Evolutionary conservation across 2,113 vertebrate species (phyloP), one percentile per base, ranked within the genome.

Genomic region (Nothobranchius kuhntae): DNA sequence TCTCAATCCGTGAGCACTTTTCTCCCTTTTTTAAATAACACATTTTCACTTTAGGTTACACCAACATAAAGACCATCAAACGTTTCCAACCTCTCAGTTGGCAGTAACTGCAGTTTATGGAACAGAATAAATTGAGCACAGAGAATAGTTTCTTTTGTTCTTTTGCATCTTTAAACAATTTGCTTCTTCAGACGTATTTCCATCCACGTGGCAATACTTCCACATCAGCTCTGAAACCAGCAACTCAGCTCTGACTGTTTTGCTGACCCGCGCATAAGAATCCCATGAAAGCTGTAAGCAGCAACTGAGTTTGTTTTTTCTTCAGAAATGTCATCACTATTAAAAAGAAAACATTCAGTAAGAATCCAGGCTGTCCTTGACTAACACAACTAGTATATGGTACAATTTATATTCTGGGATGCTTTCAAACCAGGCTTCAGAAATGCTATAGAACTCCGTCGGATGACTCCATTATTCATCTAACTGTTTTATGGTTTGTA

Each of bases 191-290:
- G 72, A 69, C 69, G 68, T 64, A 46, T 81, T 77, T 75, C 17
- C 4, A 0, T 71, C 60, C 68, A 80, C 80, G 71, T 80, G 81
- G 53, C 65, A 24, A 11, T 48, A 72, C 53, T 52, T 58, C 54
- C 57, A 53, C 12, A 56, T 80, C 71, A 80, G 77, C 78, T 75
- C 68, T 73, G 73, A 75, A 83, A 72, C 65, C 7, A 66, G 51
- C 61, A 62, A 80, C 61, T 87, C 78, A 73, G 75, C 68, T 72
- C 35, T 14, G 61, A 68, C 61, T 46, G 10, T 38, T 68, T 55
- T 83, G 75, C 81, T 76, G 77, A 81, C 59, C 7, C 53, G 54
- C 56, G 66, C 35, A 17, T n/a, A 63, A 35, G 52, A 52, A 51
- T 52, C 61, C 6, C n/a, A 53, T 68, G 65, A 63, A 54, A 55